A percentile compares a stretch with the other conserved stretches of the same genome.
Conservation (phyloP, 2,888 invertebrate species). For the Gandaritis pyraliata region DNA sequence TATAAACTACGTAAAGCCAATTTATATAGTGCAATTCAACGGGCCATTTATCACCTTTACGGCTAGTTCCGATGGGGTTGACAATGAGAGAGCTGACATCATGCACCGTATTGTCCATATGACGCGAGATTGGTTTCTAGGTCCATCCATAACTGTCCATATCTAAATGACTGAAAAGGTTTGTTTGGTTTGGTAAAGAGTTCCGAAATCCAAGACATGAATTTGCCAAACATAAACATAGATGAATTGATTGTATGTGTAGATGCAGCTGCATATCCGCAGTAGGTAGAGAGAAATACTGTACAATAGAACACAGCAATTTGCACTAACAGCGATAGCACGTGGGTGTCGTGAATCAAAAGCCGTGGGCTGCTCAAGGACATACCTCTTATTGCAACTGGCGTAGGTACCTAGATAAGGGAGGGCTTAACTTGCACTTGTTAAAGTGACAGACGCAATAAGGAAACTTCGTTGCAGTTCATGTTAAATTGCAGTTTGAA, state of each 20-base stretch:
- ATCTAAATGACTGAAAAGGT: no score
- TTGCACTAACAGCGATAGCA: slow-evolving; percentile 48
- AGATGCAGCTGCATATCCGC: slow-evolving; percentile 40
- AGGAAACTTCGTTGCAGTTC: not conserved
- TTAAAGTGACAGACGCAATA: slow-evolving; percentile 5
- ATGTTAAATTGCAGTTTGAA: not conserved
- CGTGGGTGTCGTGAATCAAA: slow-evolving; percentile 77
- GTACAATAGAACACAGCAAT: slow-evolving; percentile 55
- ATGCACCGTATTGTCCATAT: slow-evolving; percentile 30
- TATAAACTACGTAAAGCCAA: no score
- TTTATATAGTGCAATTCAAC: slow-evolving; percentile 30
- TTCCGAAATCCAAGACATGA: no score
- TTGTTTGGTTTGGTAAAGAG: no score
- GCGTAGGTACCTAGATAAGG: slow-evolving; percentile 47
- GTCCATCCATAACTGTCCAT: no score
- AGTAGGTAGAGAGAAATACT: slow-evolving; percentile 35
- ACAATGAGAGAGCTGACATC: slow-evolving; percentile 37
- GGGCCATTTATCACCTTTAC: slow-evolving; percentile 55
- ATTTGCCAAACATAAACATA: no score
- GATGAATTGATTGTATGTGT: no score
- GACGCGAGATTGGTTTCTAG: slow-evolving; percentile 30
- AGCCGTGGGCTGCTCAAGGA: slow-evolving; percentile 74
- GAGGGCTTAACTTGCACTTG: slow-evolving; percentile 54
- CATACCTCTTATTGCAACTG: slow-evolving; percentile 75
- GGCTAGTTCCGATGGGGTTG: slow-evolving; percentile 43